Percentiles rank a stretch among this genome's conserved stretches.
These are phyloP conservation scores for Mastomys coucha DNA, from an alignment of 2,113 vertebrate genomes.

Conservation along the genomic window DNA sequence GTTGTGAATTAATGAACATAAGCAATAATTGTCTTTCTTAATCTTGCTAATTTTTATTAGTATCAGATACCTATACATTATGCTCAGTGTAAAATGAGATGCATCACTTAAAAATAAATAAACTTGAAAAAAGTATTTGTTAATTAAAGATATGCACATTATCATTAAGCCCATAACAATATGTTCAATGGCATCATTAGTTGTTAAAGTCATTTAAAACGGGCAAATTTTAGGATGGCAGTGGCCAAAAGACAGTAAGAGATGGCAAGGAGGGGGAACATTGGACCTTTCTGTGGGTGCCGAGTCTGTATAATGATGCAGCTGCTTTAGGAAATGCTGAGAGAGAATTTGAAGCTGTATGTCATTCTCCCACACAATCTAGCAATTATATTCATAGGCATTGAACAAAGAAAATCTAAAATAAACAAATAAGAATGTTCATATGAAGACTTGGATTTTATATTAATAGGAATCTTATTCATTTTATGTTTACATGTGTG, in stretches of 20 bases:
- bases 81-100: not conserved
- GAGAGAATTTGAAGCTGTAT: not conserved
- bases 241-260: not conserved
- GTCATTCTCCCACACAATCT: not conserved
- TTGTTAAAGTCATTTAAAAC: not conserved
- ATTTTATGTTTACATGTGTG: not conserved
- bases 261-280: not conserved
- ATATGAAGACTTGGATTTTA: not conserved
- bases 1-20: not conserved
- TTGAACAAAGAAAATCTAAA: not conserved
- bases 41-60: not conserved
- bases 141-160: not conserved
- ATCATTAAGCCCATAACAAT: not conserved
- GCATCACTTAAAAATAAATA: not conserved
- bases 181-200: not conserved
- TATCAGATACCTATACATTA: not conserved
- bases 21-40: not conserved
- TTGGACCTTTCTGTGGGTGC: no score
- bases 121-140: not conserved
- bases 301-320: not conserved
- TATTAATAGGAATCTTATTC: not conserved
- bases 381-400: not conserved
- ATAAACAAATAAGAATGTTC: not conserved
- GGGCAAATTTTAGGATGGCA: not conserved
- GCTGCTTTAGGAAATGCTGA: not conserved